Base-by-base conservation (phyloP, 2,888 invertebrate species). In the Phytoseiulus persimilis region DNA sequence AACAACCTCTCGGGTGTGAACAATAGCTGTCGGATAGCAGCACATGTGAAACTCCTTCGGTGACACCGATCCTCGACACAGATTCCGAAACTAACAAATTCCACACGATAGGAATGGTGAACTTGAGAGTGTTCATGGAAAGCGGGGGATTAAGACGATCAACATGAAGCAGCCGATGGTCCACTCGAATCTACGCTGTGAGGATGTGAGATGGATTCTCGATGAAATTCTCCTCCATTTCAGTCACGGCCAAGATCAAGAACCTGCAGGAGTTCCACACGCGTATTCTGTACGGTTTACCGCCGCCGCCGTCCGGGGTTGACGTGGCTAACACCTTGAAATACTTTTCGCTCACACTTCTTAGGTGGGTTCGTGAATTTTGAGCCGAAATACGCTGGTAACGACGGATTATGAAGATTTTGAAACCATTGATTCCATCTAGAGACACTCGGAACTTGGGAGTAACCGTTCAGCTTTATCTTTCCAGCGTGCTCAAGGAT, bases 291-390 rank as follows among this genome's bases (percentile, higher is more conserved):
- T 97, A 98, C 94, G 96, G 96, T 92, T 95, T 95, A 91, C 95
- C 96, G 93, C 98, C 99, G 90, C 94, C 96, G 91, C 99, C 99
- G 83, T 96, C 97, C 90, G 98, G 98, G 91, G 94, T 95, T 91
- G 99, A 99, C 93, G 97, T 99, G 93, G 97, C 98, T 91, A 98
- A 97, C 93, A 98, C 98, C 90, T 95, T 99, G 92, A 98, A 98
- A 93, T 98, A 98, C 94, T 99, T 99, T 94, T 97, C 98, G 89
- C 98, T 98, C 94, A 98, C 98, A 83, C 94, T 99, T 91, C 94
- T 99, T 91, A 96, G 94, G 99, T 99, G 94, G 95, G 95, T 83
- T 83, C 31, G 83, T 0, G 31, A 39, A 14, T 18, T 23, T 39
- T 32, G 90, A 65, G 14, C 28, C 5, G 5, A 23, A 18, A 39